Percentiles rank a stretch among this genome's conserved stretches.
phyloP scores from a whole-genome alignment of 2,888 invertebrate species.

The Caradrina kadenii region DNA sequence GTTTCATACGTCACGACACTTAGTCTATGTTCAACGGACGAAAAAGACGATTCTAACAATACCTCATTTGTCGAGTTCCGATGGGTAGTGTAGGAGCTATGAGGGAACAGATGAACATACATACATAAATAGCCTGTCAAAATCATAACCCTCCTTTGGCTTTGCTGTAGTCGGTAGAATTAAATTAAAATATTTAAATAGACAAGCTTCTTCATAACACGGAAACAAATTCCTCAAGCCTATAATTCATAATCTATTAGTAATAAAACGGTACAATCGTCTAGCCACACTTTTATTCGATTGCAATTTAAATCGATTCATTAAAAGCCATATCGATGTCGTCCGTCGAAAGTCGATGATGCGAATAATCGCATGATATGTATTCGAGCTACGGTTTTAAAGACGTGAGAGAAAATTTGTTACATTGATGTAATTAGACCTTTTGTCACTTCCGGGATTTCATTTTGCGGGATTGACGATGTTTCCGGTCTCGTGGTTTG shows the following conservation, averaged over 20 bases:
- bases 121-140: too few relatives aligned
- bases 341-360: conserved; percentile 70
- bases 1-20: too few relatives aligned
- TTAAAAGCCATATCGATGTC: conserved; percentile 66
- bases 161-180: too few relatives aligned
- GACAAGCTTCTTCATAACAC: background rate
- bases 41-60: too few relatives aligned
- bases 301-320: conserved; percentile 67
- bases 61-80: too few relatives aligned
- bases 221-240: background rate
- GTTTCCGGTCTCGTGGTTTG: background rate
- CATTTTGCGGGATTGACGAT: conserved; percentile 9
- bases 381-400: conserved; percentile 69
- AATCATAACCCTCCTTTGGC: too few relatives aligned
- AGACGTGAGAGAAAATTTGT: conserved; percentile 76
- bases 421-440: conserved; percentile 54
- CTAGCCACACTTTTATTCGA: conserved; percentile 46
- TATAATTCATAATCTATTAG: conserved; percentile 5
- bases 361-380: conserved; percentile 75
- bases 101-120: too few relatives aligned
- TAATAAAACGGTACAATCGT: conserved; percentile 45
- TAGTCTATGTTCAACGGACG: too few relatives aligned
- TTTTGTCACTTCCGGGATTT: conserved; percentile 35
- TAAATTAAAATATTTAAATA: too few relatives aligned
- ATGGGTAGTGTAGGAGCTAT: too few relatives aligned